Conservation (phyloP, 1,140 invertebrate species). For the Megalonaias nervosa region DNA sequence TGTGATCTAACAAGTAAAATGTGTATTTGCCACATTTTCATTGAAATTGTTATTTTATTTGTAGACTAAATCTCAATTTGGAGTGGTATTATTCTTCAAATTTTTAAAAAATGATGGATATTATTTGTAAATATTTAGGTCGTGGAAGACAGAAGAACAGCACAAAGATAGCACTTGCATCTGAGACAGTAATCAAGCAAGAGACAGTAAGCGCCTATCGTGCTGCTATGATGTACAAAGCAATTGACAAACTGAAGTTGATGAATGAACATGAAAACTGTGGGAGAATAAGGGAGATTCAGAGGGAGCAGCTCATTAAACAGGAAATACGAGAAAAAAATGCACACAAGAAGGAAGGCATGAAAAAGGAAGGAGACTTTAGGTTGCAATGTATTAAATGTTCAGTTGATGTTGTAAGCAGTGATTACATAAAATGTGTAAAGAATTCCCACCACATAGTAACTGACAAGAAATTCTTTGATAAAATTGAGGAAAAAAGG, state of each 20-base stretch:
- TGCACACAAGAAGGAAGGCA: conserved; percentile 10
- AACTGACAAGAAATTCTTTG: conserved; percentile 10
- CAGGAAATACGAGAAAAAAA: conserved; percentile 10
- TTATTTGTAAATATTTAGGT: conserved; percentile 3
- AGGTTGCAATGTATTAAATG: conserved; percentile 11
- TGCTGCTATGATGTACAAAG: conserved; percentile 28
- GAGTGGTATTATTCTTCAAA: too few relatives aligned
- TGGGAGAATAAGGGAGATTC: conserved; percentile 8
- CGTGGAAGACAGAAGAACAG: conserved; percentile 14
- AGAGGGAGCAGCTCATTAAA: conserved; percentile 21
- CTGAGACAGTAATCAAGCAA: conserved; percentile 14
- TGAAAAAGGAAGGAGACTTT: conserved; percentile 18
- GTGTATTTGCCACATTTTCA: too few relatives aligned
- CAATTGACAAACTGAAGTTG: conserved; percentile 11
- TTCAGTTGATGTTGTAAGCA: conserved; percentile 1
- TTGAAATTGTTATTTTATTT: too few relatives aligned
- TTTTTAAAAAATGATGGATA: too few relatives aligned
- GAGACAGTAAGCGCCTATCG: conserved; percentile 28
- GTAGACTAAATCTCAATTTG: too few relatives aligned
- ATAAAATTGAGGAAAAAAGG: conserved; percentile 5
- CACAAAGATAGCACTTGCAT: conserved; percentile 1
- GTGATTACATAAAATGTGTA: conserved; percentile 13
- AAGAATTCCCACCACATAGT: conserved; percentile 10
- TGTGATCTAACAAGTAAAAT: too few relatives aligned
- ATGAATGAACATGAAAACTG: not conserved